Percentiles rank a stretch among this genome's conserved stretches.
Conservation (phyloP, 2,113 vertebrate genomes). For the Callaeas wilsoni region DNA sequence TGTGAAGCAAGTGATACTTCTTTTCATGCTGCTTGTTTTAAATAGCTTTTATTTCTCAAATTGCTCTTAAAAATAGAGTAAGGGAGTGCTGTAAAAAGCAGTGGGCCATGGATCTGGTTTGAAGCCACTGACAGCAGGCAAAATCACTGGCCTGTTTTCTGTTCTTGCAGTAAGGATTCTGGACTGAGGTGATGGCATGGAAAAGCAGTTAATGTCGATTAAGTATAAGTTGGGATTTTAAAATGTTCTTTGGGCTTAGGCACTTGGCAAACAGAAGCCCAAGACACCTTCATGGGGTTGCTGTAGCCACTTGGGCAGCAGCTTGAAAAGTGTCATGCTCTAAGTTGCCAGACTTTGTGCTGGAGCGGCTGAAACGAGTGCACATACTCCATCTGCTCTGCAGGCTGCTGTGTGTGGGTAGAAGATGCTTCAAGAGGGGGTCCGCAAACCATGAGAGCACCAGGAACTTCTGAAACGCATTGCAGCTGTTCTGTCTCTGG, state of each 20-base stretch:
- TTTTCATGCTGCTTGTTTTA: conserved; percentile 38
- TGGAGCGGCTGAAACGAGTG: neutral
- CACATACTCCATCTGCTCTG: neutral
- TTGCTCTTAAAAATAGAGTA: conserved; percentile 58
- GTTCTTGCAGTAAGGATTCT: neutral
- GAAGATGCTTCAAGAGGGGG: neutral
- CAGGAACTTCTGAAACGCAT: neutral
- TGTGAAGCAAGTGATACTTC: conserved; percentile 47
- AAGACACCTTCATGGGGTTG: neutral
- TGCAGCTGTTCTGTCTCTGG: neutral
- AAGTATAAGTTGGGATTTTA: neutral
- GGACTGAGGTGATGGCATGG: neutral
- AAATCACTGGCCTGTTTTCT: neutral
- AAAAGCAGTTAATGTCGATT: neutral
- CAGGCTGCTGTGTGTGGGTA: neutral
- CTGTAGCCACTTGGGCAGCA: neutral
- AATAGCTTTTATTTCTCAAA: conserved; percentile 51
- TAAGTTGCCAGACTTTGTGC: neutral
- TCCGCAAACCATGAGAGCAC: neutral
- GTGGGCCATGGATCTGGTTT: neutral
- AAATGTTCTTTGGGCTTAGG: neutral
- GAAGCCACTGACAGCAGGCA: neutral
- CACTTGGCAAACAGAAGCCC: neutral
- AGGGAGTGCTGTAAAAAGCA: conserved; percentile 2
- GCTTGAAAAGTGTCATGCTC: neutral